Percentiles rank a stretch among this genome's conserved stretches.
Evolutionary conservation across 2,113 vertebrate genomes (phyloP).

Genomic region (Seriola aureovittata): DNA sequence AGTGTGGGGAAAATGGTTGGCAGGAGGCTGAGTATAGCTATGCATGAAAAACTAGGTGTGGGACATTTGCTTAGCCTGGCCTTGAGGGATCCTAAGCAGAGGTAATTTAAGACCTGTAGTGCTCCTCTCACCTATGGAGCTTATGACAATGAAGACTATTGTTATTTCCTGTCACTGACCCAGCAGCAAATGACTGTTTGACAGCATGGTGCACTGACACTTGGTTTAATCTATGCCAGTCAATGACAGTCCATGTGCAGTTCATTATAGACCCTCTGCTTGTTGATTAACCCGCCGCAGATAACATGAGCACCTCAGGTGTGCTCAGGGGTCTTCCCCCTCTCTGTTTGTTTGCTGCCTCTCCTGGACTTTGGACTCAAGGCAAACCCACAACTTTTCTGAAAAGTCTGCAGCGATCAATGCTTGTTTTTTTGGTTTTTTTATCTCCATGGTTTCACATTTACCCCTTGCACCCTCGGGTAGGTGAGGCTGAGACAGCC

Average conservation of each 20-base stretch:
- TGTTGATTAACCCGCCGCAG: conserved; percentile 70
- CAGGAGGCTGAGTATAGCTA: conserved; percentile 49
- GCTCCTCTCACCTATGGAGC: conserved; percentile 54
- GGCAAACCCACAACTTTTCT: conserved; percentile 36
- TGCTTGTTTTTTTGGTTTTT: conserved; percentile 1
- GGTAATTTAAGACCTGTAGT: conserved; percentile 74
- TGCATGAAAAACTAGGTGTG: conserved; percentile 74
- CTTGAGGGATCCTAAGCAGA: conserved; percentile 70
- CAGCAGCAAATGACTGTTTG: conserved; percentile 48
- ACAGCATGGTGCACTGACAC: conserved; percentile 35
- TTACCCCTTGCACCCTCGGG: conserved; percentile 43
- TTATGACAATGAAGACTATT: conserved; percentile 73
- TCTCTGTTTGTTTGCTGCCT: conserved; percentile 41
- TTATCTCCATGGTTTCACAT: conserved; percentile 12
- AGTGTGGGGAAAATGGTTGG: background rate
- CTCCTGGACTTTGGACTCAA: conserved; percentile 57
- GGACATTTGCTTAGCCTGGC: conserved; percentile 67
- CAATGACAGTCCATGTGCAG: conserved; percentile 18
- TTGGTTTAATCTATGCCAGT: conserved; percentile 34
- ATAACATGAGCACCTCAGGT: conserved; percentile 46
- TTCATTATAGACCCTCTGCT: conserved; percentile 25
- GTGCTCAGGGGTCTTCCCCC: background rate
- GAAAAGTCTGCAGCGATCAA: conserved; percentile 6
- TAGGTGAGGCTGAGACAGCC: conserved; percentile 69
- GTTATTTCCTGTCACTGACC: conserved; percentile 54